Evolutionary conservation across 1,140 invertebrate species (phyloP), one percentile per base, ranked within the genome.

Genomic region (Nylanderia fulva): DNA sequence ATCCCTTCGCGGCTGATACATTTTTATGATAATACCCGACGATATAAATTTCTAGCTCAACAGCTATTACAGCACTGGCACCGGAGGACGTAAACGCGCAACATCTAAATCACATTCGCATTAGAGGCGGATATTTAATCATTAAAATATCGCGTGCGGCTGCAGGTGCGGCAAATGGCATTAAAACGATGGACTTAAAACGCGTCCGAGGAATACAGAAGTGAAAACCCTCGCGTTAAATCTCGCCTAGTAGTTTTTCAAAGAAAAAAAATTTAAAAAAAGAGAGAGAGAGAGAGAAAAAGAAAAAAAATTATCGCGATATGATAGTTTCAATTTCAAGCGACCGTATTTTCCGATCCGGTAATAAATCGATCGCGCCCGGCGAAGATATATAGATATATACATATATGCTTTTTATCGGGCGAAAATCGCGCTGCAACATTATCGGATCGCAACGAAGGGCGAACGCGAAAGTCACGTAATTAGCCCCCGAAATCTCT

Each of bases 41-140:
- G 5, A 84, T 87, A 84, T 87, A 87, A 87, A 87, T 87, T 87
- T 1, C 45, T 21, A 24, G 11, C 36, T 56, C 82, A 72, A 83
- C 61, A 66, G 48, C 45, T 58, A 84, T 75, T 74, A 87, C 13
- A 27, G 15, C 54, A 24, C 45, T 18, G 42, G 36, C 36, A 29
- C 13, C 33, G 33, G 21, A 13, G 33, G 29, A 71, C n/a, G 54
- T 42, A 63, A 27, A 33, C 24, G 39, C 52, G 24, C 66, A 63
- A 39, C 36, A 42, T 21, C 39, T 66, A 68, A 85, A 79, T 66
- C 29, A 54, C 24, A 29, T 42, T 72, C 9, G 58, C 74, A 76
- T 76, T 76, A 76, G 15, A 48, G 7, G 36, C 18, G 21, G 24
- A 54, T 39, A 79, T 18, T 79, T 79, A 66, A 79, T 66, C 45